A percentile compares a stretch with the other conserved stretches of the same genome.
phyloP scores from a whole-genome alignment of 2,888 invertebrate genomes.

The Luperina testacea region DNA sequence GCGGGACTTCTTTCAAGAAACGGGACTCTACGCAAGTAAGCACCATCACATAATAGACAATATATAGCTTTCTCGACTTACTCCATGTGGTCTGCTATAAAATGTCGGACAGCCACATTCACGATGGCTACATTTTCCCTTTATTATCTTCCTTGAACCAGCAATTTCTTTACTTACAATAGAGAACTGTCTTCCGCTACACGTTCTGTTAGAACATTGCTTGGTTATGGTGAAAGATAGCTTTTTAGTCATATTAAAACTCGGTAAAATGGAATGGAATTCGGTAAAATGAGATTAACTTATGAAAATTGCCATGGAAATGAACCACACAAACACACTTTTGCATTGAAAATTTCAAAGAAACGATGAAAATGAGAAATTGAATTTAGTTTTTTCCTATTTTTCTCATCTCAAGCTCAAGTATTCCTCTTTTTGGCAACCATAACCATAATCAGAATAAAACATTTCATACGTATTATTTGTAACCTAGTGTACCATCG shows the following conservation, averaged over 20 bases:
- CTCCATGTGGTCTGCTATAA: constrained; percentile 14
- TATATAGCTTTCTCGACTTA: constrained; percentile 6
- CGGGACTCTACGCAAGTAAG: background rate
- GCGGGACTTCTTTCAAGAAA: background rate
- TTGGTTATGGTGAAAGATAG: background rate
- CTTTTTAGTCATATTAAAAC: background rate
- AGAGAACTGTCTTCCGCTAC: background rate
- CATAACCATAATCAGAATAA: background rate
- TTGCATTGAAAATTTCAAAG: background rate
- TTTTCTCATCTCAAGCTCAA: background rate
- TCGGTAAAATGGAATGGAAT: too few species aligned
- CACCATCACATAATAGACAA: background rate
- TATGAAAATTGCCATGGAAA: background rate
- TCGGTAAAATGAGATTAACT: background rate
- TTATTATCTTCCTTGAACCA: background rate
- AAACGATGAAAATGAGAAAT: background rate
- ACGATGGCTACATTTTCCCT: background rate
- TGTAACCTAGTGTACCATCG: constrained; percentile 14
- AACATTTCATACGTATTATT: constrained; percentile 2
- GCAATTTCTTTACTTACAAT: constrained; percentile 11
- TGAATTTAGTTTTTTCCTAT: background rate
- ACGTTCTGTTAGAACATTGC: background rate
- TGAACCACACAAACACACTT: background rate
- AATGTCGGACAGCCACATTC: background rate
- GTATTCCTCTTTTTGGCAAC: background rate